These are phyloP conservation scores for Biston stratarius DNA, from an alignment of 2,888 invertebrate species.

Conservation along the genomic window DNA sequence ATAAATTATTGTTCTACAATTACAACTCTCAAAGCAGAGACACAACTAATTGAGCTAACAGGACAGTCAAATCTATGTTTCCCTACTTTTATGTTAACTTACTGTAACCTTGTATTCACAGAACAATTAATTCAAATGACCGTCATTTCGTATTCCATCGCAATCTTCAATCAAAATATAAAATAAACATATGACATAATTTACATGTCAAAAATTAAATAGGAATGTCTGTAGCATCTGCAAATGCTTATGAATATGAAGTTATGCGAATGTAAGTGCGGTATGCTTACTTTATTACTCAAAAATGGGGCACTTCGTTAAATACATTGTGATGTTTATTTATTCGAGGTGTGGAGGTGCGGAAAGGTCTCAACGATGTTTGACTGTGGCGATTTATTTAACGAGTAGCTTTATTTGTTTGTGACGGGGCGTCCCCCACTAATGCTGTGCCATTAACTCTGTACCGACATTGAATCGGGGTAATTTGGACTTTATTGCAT, in stretches of 20 bases:
- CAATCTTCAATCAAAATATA: constrained; percentile 16
- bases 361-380: constrained; percentile 73
- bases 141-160: constrained; percentile 57
- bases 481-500: constrained; percentile 67
- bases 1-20: too few relatives aligned
- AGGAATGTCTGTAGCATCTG: constrained; percentile 20
- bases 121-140: constrained; percentile 31
- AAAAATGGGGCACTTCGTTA: constrained; percentile 53
- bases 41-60: too few relatives aligned
- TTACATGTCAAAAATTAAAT: constrained; percentile 11
- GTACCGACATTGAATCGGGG: constrained; percentile 59
- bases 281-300: constrained; percentile 28
- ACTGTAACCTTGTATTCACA: too few relatives aligned
- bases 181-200: constrained; percentile 6
- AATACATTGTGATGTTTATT: constrained; percentile 71
- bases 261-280: constrained; percentile 27
- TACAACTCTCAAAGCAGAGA: too few relatives aligned
- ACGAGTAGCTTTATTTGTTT: constrained; percentile 79
- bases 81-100: background rate
- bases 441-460: constrained; percentile 74
- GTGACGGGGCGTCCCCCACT: constrained; percentile 66
- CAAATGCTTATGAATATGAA: constrained; percentile 29
- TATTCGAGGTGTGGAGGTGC: constrained; percentile 70
- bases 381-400: constrained; percentile 78
- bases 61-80: background rate